A percentile compares a stretch with the other conserved stretches of the same genome.
phyloP scores from a whole-genome alignment of 2,797 vertebrate genomes.

The Scomberomorus guttatus region DNA sequence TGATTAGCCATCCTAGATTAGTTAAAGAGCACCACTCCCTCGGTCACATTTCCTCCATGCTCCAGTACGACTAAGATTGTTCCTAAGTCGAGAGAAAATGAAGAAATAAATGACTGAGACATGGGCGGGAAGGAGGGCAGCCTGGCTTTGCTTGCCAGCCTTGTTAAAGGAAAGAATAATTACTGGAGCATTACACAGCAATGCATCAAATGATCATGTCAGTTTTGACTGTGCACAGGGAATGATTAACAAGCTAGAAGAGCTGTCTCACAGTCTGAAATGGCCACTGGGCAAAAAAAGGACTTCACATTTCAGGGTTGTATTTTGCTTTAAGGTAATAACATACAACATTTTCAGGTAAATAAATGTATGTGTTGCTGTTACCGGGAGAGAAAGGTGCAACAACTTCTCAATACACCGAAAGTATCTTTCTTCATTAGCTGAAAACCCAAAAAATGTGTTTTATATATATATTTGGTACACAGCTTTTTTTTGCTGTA shows the following conservation, averaged over 20 bases:
- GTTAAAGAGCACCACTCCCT: conserved; percentile 47
- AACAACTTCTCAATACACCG: conserved; percentile 14
- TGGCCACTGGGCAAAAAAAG: conserved; percentile 33
- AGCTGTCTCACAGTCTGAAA: conserved; percentile 46
- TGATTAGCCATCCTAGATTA: conserved; percentile 42
- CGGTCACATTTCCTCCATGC: conserved; percentile 60
- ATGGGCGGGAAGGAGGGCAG: conserved; percentile 57
- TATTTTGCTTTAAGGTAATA: conserved; percentile 37
- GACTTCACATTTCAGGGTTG: conserved; percentile 39
- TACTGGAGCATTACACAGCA: conserved; percentile 73
- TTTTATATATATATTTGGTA: background rate
- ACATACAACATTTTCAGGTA: conserved; percentile 41
- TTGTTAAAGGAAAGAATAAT: conserved; percentile 83
- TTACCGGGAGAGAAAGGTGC: background rate
- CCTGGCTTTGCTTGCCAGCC: conserved; percentile 65
- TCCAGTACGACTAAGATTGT: conserved; percentile 55
- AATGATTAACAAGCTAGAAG: conserved; percentile 69
- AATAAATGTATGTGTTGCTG: conserved; percentile 9
- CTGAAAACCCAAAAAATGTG: conserved; percentile 17
- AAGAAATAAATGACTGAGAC: conserved; percentile 78
- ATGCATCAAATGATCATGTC: conserved; percentile 78
- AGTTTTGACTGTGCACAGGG: conserved; percentile 63
- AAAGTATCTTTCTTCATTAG: conserved; percentile 23
- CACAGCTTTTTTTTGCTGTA: background rate
- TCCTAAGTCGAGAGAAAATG: conserved; percentile 67